A percentile compares a stretch with the other conserved stretches of the same genome.
Evolutionary conservation across 37 sponge, comb jelly and placozoan species (phyloP).

Genomic region (Chondrosia reniformis): DNA sequence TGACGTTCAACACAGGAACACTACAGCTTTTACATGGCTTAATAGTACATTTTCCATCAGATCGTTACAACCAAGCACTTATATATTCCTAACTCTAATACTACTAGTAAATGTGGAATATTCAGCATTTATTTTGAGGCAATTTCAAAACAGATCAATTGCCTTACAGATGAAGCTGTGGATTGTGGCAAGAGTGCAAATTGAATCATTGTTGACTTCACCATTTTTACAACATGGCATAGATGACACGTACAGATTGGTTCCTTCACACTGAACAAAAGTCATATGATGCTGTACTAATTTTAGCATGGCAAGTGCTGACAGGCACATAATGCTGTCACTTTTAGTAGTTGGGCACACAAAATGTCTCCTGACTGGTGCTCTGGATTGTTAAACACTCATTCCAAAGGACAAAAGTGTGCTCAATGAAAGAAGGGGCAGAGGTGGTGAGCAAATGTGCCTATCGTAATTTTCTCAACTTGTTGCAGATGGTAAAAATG

Average conservation of each 20-base stretch:
- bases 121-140: slow-evolving; percentile 64
- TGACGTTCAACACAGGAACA: slow-evolving; percentile 4
- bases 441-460: neutral
- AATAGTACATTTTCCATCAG: too few relatives aligned
- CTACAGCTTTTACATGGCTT: slow-evolving; percentile 52
- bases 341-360: slow-evolving; percentile 18
- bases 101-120: slow-evolving; percentile 54
- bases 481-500: neutral
- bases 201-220: neutral
- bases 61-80: too few relatives aligned
- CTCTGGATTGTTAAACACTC: neutral
- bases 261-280: too few relatives aligned
- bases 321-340: too few relatives aligned
- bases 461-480: neutral
- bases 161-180: slow-evolving; percentile 1
- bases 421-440: neutral
- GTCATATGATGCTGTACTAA: too few relatives aligned
- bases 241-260: neutral
- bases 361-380: slow-evolving; percentile 14
- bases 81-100: too few relatives aligned
- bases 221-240: slow-evolving; percentile 1
- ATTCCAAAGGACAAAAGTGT: too few relatives aligned
- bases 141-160: slow-evolving; percentile 44
- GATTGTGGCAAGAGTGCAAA: slow-evolving; percentile 20
- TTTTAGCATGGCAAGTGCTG: too few relatives aligned